These are phyloP conservation scores for Macheiramphus alcinus DNA, from an alignment of 2,113 vertebrate species.

Conservation along the genomic window DNA sequence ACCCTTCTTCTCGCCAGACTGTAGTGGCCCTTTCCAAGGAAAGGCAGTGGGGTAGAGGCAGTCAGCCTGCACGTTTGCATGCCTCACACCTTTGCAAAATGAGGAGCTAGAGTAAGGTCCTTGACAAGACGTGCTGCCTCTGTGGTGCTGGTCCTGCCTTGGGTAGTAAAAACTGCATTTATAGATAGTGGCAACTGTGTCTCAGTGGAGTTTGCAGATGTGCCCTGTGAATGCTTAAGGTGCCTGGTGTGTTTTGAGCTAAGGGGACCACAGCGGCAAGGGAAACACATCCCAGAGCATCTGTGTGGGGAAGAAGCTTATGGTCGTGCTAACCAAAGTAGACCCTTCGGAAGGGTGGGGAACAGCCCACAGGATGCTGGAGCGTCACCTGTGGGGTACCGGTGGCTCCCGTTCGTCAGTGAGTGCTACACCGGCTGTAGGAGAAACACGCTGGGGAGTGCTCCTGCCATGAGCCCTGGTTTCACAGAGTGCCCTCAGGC, in stretches of 20 bases:
- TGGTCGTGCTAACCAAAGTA: rapidly evolving
- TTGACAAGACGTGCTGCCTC: not conserved
- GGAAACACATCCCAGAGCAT: rapidly evolving
- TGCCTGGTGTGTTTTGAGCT: not conserved
- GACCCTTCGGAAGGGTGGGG: not conserved
- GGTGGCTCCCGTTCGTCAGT: rapidly evolving
- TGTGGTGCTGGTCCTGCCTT: not conserved
- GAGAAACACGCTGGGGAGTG: not conserved
- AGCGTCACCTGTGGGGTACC: rapidly evolving
- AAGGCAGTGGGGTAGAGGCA: too few relatives aligned
- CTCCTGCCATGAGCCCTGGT: rapidly evolving
- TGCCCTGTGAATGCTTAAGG: not conserved
- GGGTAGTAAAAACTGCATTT: not conserved
- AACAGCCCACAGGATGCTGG: not conserved
- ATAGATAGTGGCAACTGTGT: not conserved
- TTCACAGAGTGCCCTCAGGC: not conserved
- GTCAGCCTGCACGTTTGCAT: rapidly evolving
- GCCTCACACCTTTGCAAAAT: not conserved
- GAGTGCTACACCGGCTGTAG: too few relatives aligned
- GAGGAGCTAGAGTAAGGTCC: not conserved
- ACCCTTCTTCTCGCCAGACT: not conserved
- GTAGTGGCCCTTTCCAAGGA: not conserved
- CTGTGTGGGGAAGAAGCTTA: too few relatives aligned
- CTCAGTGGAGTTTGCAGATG: too few relatives aligned
- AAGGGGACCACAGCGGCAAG: not conserved